Percentiles rank a stretch among this genome's conserved stretches.
These are phyloP conservation scores for Himalopsyche kuldschensis DNA, from an alignment of 2,888 invertebrate species.

Conservation along the genomic window DNA sequence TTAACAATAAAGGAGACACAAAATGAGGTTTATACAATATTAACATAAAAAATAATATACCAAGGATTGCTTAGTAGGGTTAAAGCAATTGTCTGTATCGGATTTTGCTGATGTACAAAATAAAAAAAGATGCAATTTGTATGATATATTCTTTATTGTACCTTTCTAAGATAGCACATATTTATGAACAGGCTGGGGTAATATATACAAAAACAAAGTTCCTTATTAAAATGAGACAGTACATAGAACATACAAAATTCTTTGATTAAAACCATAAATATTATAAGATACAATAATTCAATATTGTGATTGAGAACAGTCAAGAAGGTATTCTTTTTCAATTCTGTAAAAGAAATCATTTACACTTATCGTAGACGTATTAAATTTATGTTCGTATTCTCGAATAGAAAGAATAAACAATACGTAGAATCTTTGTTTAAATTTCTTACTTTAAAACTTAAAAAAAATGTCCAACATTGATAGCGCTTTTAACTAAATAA, in stretches of 20 bases:
- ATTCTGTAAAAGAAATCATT: background rate
- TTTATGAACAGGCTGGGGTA: background rate
- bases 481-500: background rate
- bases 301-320: background rate
- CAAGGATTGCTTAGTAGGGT: too few species aligned
- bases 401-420: background rate
- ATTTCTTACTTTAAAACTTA: background rate
- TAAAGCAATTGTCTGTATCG: too few species aligned
- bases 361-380: background rate
- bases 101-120: too few species aligned
- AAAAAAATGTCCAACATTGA: background rate
- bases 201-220: background rate
- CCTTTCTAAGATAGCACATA: conserved; percentile 19
- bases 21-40: too few species aligned
- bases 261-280: background rate
- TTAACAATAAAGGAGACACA: too few species aligned
- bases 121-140: background rate
- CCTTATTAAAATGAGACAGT: background rate
- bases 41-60: too few species aligned
- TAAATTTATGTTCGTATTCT: background rate
- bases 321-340: background rate
- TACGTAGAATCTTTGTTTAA: background rate
- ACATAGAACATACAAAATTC: background rate
- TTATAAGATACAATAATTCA: background rate
- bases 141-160: conserved; percentile 17